phyloP scores from a whole-genome alignment of 2,888 invertebrate genomes.

The Octonoba sinensis region DNA sequence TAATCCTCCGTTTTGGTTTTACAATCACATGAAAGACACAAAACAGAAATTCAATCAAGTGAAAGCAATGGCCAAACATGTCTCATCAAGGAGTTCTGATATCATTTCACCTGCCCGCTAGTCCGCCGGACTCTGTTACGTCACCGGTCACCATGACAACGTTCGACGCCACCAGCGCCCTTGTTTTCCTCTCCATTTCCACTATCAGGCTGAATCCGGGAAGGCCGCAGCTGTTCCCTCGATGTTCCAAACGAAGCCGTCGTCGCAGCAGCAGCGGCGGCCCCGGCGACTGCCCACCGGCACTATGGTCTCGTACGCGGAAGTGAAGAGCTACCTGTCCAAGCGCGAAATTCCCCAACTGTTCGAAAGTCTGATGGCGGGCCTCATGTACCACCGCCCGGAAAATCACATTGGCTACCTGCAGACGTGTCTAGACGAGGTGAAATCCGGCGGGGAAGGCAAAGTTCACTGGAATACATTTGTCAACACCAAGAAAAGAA shows the following conservation, averaged over 20 bases:
- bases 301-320: slow-evolving; percentile 60
- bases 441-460: slow-evolving; percentile 35
- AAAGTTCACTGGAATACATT: slow-evolving; percentile 59
- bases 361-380: slow-evolving; percentile 62
- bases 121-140: slow-evolving; percentile 51
- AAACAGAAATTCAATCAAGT: no score
- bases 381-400: slow-evolving; percentile 63
- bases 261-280: slow-evolving; percentile 19
- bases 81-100: no score
- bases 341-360: slow-evolving; percentile 61
- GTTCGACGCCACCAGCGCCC: slow-evolving; percentile 5
- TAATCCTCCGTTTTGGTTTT: no score
- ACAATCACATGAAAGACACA: no score
- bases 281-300: slow-evolving; percentile 47
- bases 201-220: not conserved
- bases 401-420: slow-evolving; percentile 58
- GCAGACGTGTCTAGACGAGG: slow-evolving; percentile 54
- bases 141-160: slow-evolving; percentile 34
- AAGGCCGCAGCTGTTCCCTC: not conserved
- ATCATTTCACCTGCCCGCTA: slow-evolving; percentile 1
- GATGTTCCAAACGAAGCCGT: slow-evolving; percentile 47
- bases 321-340: slow-evolving; percentile 60
- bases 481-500: slow-evolving; percentile 51
- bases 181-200: not conserved
- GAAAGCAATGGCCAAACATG: no score